phyloP scores from a whole-genome alignment of 2,797 vertebrate species.

The Aeoliscus strigatus region DNA sequence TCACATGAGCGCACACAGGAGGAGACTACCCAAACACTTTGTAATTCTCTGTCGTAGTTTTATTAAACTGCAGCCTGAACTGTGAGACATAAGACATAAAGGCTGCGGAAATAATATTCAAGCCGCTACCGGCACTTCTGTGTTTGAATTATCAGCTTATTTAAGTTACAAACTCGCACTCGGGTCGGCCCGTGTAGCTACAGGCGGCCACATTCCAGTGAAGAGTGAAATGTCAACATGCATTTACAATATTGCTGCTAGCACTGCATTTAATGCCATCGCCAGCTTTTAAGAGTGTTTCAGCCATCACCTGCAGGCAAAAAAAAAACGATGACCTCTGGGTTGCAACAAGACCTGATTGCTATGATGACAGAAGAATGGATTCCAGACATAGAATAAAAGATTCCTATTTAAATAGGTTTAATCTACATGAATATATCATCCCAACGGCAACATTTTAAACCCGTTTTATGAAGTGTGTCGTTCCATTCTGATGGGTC shows the following conservation, averaged over 20 bases:
- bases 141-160: conserved; percentile 79
- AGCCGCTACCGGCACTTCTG: conserved; percentile 51
- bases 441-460: too few species aligned
- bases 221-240: conserved; percentile 71
- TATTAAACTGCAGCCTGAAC: too few species aligned
- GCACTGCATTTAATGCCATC: conserved; percentile 53
- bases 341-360: conserved; percentile 31
- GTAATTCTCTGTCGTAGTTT: too few species aligned
- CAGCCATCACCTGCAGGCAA: conserved; percentile 20
- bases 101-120: conserved; percentile 25
- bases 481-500: conserved; percentile 14
- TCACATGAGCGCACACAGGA: too few species aligned
- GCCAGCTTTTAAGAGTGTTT: conserved; percentile 45
- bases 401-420: too few species aligned
- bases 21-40: too few species aligned
- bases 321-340: conserved; percentile 41
- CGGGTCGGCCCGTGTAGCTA: conserved; percentile 57
- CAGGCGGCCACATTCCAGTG: conserved; percentile 64
- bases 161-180: conserved; percentile 69
- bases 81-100: too few species aligned
- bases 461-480: too few species aligned
- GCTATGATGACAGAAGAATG: conserved; percentile 26
- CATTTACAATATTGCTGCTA: conserved; percentile 69
- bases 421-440: too few species aligned
- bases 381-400: too few species aligned